These are phyloP conservation scores for Caenorhabditis sp. DNA, from an alignment of 2,888 invertebrate species.

Conservation along the genomic window DNA sequence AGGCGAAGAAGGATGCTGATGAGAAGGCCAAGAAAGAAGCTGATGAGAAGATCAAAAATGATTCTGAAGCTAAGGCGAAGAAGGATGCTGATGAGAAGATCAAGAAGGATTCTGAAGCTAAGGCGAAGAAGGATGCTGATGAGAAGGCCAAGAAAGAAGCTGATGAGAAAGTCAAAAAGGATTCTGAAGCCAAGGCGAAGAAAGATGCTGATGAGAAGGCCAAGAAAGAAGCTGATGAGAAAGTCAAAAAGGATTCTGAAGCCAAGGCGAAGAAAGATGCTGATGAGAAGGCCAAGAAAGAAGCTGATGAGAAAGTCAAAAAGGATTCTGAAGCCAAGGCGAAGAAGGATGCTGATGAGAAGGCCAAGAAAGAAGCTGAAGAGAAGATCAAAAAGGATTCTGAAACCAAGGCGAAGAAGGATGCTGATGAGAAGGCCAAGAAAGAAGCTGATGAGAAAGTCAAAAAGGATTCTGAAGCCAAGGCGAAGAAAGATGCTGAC, in stretches of 20 bases:
- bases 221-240: conserved; percentile 29
- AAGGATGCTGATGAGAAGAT: background rate
- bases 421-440: conserved; percentile 19
- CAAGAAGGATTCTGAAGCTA: conserved; percentile 1
- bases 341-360: conserved; percentile 9
- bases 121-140: conserved; percentile 1
- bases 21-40: conserved; percentile 23
- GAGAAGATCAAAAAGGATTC: conserved; percentile 23
- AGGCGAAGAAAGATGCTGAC: conserved; percentile 8
- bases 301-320: conserved; percentile 14
- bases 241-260: conserved; percentile 8
- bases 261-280: conserved; percentile 22
- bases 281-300: conserved; percentile 37
- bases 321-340: background rate
- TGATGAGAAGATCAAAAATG: conserved; percentile 15
- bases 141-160: conserved; percentile 7
- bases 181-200: background rate
- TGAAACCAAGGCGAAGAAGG: conserved; percentile 22
- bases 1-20: conserved; percentile 5
- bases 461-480: conserved; percentile 9
- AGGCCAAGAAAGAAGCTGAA: conserved; percentile 23
- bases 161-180: conserved; percentile 9
- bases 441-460: conserved; percentile 7
- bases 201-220: conserved; percentile 29
- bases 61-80: background rate